Base-by-base conservation (phyloP, 1,140 invertebrate species). In the Saccostrea glomerata region DNA sequence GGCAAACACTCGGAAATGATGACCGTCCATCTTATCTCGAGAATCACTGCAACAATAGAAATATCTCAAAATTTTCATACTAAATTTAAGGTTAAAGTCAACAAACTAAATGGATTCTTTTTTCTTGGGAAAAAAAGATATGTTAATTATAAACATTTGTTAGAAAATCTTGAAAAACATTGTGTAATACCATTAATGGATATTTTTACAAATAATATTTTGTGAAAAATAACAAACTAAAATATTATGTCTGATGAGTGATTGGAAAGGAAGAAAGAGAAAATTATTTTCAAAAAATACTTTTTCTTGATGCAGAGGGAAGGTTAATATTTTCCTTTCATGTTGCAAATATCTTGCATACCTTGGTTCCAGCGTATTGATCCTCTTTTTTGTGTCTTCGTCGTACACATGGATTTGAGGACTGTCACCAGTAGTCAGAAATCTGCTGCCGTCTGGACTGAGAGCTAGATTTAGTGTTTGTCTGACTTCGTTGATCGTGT, bases 1-100 rank as follows among this genome's bases (percentile, higher is more conserved):
- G 17, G 96, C 95, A 92, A 97, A 97, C 87, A 97, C 96, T 90
- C 96, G 95, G 6, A 96, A 96, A 36, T 95, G 95, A 92, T 97
- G 97, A 1, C 97, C 97, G 91, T 97, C 96, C 94, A 95, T 95
- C 15, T 93, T 86, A 58, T 94, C 90, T 40, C 88, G 56, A 63
- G 88, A 90, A 91, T 95, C 93, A 92, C 94, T 95, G 47, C 6
- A 5, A 63, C 1, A 17, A 63, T 20, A n/a, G n/a, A n/a, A n/a
- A 5, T 63, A 17, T 63, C 58, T 63, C 6, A 63, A 63, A 20
- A n/a, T 20, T 63, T n/a, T 17, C 58, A 3, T 63, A 6, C 17
- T 63, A 17, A 17, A 6, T 20, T 63, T 63, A 17, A 20, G 17
- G 2, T 36, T 36, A n/a, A 63, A n/a, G 17, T 63, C 58, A 63